Base-by-base conservation (phyloP, 2,888 invertebrate species). In the Philereme vetulata region DNA sequence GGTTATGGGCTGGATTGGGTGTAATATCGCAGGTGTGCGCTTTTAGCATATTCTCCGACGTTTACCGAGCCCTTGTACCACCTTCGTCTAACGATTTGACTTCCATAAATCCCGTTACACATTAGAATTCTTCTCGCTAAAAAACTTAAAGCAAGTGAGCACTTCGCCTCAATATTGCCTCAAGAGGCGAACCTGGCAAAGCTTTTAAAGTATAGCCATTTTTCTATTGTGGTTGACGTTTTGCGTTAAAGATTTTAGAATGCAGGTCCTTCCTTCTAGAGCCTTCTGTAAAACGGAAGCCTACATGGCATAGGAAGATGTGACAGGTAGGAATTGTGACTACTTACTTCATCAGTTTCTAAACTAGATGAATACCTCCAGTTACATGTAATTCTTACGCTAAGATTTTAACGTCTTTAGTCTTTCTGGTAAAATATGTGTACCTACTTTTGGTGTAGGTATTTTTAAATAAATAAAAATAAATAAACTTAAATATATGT, bases 61-160 rank as follows among this genome's bases (percentile, higher is more conserved):
- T 72, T 68, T 70, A 70, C 72, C 67, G 67, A 66, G 65, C 58
- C 65, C 67, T 72, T 75, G 70, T 76, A 74, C 68, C 68, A 72
- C 67, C 72, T 78, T 74, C 72, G 74, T 73, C 76, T 76, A 75
- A 74, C 11, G 34, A 47, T 74, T 72, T 74, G 70, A 69, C 67
- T 63, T 60, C 74, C 72, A 77, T 82, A 81, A 80, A 84, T 78
- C 76, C 72, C 68, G 58, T 73, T 71, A 70, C 77, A 77, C 76
- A 77, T 78, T 81, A 77, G 73, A 75, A 78, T 79, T 77, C 74
- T 66, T 62, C 74, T 66, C 74, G 76, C 67, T 70, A 71, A 72
- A 54, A 49, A 51, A 60, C 68, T 53, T 54, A 48, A 48, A 65
- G 72, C 69, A 74, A 77, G 74, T 72, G 72, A 72, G 72, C 69